A percentile compares a stretch with the other conserved stretches of the same genome.
These are phyloP conservation scores for Papilio machaon DNA, from an alignment of 1,140 invertebrate genomes.

Conservation along the genomic window DNA sequence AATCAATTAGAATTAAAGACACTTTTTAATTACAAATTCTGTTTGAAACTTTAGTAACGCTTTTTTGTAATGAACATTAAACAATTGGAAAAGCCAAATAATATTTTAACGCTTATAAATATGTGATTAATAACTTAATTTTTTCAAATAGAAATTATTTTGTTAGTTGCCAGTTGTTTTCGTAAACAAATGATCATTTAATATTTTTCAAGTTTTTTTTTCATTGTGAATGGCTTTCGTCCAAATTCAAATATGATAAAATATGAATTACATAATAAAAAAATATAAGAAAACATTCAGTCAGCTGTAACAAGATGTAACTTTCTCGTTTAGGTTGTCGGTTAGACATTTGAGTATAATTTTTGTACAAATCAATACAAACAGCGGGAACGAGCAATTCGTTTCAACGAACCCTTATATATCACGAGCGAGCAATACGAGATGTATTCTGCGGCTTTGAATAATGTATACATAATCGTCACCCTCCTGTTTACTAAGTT, in stretches of 20 bases:
- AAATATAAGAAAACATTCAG: not conserved
- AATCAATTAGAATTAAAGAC: slow-evolving; percentile 5
- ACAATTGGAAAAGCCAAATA: not conserved
- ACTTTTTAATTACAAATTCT: slow-evolving; percentile 1
- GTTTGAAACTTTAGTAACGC: not conserved
- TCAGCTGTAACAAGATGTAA: not conserved
- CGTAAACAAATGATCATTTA: not conserved
- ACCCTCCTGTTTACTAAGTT: slow-evolving; percentile 6
- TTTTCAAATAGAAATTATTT: not conserved
- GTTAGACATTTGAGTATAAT: slow-evolving; percentile 13
- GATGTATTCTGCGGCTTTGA: slow-evolving; percentile 25
- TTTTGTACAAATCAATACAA: slow-evolving; percentile 23
- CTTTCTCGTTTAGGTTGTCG: not conserved
- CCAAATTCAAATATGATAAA: too few relatives aligned
- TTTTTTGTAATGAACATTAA: not conserved
- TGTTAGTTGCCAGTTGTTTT: not conserved
- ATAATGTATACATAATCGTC: slow-evolving; percentile 27
- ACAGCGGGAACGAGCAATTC: slow-evolving; percentile 12
- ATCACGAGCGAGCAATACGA: slow-evolving; percentile 23
- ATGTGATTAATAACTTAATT: not conserved
- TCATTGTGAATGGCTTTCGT: too few relatives aligned
- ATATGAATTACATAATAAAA: too few relatives aligned
- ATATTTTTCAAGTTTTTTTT: too few relatives aligned
- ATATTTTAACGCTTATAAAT: not conserved
- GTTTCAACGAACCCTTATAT: slow-evolving; percentile 26